Evolutionary conservation across 2,888 invertebrate species (phyloP), one percentile per base, ranked within the genome.

Genomic region (Phlogophora meticulosa): DNA sequence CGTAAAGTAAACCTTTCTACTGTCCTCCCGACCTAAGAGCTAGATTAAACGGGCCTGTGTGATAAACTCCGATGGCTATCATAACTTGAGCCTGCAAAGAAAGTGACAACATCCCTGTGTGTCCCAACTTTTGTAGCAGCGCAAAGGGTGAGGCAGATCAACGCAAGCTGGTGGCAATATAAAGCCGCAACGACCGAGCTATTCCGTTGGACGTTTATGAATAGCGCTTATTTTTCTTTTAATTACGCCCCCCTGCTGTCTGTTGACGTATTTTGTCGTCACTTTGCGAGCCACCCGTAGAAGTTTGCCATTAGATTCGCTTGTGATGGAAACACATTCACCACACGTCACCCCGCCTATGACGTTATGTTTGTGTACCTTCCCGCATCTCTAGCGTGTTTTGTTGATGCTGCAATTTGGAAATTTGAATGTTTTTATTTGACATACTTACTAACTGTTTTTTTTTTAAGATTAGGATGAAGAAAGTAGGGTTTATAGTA

Each of bases 191-290:
- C 90, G 91, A 88, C 89, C 90, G 84, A 83, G 91, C 91, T 89
- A 91, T 94, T 91, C 87, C 88, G 83, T 81, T 79, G 83, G 95
- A 95, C 95, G 87, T 94, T 93, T 94, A 95, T 94, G 94, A 94
- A 95, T 95, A 91, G 93, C 89, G 87, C 91, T 93, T 95, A 94
- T 95, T 94, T 95, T 95, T 95, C 95, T 94, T 95, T 94, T 95
- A 95, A 95, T 95, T 95, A 95, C 91, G 90, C 82, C 86, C 84
- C 83, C 88, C 84, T 85, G 86, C 87, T 87, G 89, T 86, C 86
- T 87, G 89, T 86, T 87, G 89, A 87, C 88, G 87, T 87, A 84
- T 88, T 89, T 85, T 84, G 88, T 87, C 86, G 85, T 71, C 82
- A 81, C 76, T 78, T 69, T 72, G 80, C 69, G 71, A 79, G 65